phyloP scores from a whole-genome alignment of 2,797 vertebrate genomes.

The Threskiornis aethiopicus region DNA sequence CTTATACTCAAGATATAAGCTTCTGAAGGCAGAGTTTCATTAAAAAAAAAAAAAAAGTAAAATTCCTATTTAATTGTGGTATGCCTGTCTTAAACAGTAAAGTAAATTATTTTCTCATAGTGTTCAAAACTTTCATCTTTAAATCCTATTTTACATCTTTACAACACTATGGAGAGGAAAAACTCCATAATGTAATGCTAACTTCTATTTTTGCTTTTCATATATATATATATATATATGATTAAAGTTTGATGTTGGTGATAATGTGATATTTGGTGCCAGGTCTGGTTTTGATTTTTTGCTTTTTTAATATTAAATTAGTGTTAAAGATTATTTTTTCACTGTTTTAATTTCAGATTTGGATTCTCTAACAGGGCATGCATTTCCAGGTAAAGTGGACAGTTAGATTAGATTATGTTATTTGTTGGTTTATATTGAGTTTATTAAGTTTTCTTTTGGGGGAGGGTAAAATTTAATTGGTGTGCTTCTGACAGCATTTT shows the following conservation, averaged over 20 bases:
- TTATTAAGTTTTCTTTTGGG: not conserved
- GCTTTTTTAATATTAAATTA: not conserved
- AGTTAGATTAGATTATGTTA: constrained; percentile 60
- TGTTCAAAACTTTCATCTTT: not conserved
- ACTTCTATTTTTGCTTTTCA: not conserved
- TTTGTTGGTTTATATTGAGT: not conserved
- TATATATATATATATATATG: not conserved
- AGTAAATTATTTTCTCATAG: not conserved
- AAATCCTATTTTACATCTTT: not conserved
- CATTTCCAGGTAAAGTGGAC: constrained; percentile 70
- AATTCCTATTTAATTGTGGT: not conserved
- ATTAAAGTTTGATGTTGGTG: not conserved
- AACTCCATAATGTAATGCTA: not conserved
- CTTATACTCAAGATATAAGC: not conserved
- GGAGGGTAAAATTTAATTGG: not conserved
- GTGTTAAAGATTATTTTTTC: constrained; percentile 59
- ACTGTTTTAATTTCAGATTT: constrained; percentile 72
- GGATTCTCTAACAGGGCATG: constrained; percentile 75
- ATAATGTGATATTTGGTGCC: not conserved
- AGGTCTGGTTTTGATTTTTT: not conserved
- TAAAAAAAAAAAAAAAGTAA: not conserved
- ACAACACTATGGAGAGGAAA: not conserved
- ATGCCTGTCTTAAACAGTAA: not conserved
- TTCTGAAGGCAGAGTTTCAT: not conserved
- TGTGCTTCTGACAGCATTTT: not conserved